These are phyloP conservation scores for Stomatorhinus walkeri DNA, from an alignment of 2,797 vertebrate genomes.

Conservation along the genomic window DNA sequence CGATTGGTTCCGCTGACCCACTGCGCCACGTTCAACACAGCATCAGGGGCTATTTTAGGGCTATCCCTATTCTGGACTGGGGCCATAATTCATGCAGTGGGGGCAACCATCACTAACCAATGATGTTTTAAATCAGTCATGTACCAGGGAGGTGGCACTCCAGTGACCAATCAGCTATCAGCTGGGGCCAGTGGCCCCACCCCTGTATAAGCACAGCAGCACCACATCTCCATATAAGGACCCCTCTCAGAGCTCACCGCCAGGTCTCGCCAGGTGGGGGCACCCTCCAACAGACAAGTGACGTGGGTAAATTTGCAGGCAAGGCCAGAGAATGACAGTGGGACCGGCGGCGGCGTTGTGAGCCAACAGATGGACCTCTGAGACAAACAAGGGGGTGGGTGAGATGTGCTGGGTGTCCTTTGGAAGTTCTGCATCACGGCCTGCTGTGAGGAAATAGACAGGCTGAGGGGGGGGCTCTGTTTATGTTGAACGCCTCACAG, in stretches of 20 bases:
- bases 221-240: background rate
- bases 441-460: background rate
- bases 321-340: background rate
- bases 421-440: background rate
- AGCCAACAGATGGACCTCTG: background rate
- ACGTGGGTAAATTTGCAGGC: background rate
- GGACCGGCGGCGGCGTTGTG: background rate
- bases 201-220: background rate
- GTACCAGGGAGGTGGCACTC: background rate
- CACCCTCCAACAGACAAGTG: background rate
- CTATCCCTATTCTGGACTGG: background rate
- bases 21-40: background rate
- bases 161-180: background rate
- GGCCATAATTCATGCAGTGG: background rate
- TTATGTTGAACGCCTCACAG: background rate
- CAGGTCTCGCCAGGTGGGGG: background rate
- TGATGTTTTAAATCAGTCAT: background rate
- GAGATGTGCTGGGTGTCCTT: background rate
- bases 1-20: background rate
- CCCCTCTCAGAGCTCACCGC: background rate
- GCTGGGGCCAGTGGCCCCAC: background rate
- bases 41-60: background rate
- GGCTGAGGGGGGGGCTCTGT: background rate
- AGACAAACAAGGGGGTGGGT: background rate
- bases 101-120: background rate